Evolutionary conservation across 2,113 vertebrate species (phyloP).

Genomic region (Istiophorus platypterus): DNA sequence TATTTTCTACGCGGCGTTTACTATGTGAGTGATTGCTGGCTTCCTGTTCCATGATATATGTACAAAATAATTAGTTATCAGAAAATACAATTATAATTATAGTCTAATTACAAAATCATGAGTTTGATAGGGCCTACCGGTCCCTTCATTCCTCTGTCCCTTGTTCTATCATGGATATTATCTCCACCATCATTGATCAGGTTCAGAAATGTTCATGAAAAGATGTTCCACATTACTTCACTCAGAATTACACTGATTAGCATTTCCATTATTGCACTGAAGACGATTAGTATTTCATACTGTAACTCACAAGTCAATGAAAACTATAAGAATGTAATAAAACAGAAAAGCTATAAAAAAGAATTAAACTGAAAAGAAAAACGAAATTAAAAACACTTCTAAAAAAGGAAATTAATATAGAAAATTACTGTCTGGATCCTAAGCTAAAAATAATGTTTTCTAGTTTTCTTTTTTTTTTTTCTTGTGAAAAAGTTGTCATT

Average conservation of each 20-base stretch:
- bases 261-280: conserved; percentile 5
- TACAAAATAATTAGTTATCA: not conserved
- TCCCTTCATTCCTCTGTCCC: conserved; percentile 6
- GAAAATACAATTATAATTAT: conserved; percentile 13
- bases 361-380: not conserved
- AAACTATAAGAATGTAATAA: not conserved
- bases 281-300: not conserved
- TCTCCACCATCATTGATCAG: conserved; percentile 3
- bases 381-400: no score
- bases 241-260: conserved; percentile 22
- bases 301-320: not conserved
- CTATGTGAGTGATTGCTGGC: not conserved
- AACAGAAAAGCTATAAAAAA: not conserved
- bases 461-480: not conserved
- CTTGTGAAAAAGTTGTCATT: conserved; percentile 7
- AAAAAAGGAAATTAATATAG: no score
- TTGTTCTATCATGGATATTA: conserved; percentile 20
- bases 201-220: conserved; percentile 24
- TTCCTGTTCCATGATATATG: not conserved
- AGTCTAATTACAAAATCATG: conserved; percentile 30
- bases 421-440: not conserved
- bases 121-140: conserved; percentile 11
- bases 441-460: not conserved
- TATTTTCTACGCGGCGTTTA: not conserved
- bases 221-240: conserved; percentile 20